Percentiles rank a stretch among this genome's conserved stretches.
phyloP scores from a whole-genome alignment of 2,797 vertebrate genomes.

The Antennarius maculatus region DNA sequence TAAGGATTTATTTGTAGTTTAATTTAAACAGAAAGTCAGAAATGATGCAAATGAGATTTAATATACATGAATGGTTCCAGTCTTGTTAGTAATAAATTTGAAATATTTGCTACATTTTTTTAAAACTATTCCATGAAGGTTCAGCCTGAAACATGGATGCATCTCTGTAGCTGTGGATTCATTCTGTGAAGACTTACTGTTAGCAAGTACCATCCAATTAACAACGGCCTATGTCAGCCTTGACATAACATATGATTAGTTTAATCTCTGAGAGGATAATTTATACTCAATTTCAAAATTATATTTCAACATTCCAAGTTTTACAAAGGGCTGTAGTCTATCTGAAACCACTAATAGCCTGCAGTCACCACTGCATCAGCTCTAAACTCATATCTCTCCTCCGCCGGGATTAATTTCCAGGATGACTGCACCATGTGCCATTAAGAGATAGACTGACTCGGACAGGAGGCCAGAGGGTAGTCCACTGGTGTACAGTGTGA shows the following conservation, averaged over 20 bases:
- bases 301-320: background rate
- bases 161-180: too few relatives aligned
- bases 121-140: background rate
- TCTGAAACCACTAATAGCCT: slow-evolving; percentile 8
- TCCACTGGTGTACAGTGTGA: slow-evolving; percentile 15
- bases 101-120: background rate
- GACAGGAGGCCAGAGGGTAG: slow-evolving; percentile 4
- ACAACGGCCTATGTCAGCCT: too few relatives aligned
- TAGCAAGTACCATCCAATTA: too few relatives aligned
- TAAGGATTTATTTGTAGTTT: too few relatives aligned
- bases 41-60: background rate
- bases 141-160: too few relatives aligned
- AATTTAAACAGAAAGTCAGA: background rate
- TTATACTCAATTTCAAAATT: background rate
- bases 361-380: background rate
- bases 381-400: background rate
- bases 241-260: too few relatives aligned
- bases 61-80: too few relatives aligned
- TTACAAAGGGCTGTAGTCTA: slow-evolving; percentile 4
- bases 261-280: too few relatives aligned
- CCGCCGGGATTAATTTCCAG: slow-evolving; percentile 28
- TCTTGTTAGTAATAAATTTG: background rate
- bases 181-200: too few relatives aligned
- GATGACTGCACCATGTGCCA: slow-evolving; percentile 26
- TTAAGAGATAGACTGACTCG: slow-evolving; percentile 33